Percentiles rank a stretch among this genome's conserved stretches.
phyloP scores from a whole-genome alignment of 2,888 invertebrate genomes.

The Acanthosepion lycidas region DNA sequence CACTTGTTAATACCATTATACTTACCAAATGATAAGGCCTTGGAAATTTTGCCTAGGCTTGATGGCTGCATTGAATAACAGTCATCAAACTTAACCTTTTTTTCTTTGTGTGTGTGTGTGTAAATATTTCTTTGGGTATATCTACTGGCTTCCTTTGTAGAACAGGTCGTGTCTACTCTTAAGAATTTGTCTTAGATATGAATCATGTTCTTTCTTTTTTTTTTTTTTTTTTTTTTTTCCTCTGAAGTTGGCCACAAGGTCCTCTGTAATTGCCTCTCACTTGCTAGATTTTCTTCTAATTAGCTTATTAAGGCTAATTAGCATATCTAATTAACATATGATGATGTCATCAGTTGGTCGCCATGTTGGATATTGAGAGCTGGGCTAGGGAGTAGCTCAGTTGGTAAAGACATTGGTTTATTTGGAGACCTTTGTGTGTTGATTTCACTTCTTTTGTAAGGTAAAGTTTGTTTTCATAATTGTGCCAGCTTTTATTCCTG shows the following conservation, averaged over 20 bases:
- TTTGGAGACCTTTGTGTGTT: not conserved
- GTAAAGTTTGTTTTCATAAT: not conserved
- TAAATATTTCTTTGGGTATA: not conserved
- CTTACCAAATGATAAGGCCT: no score
- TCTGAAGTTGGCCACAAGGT: not conserved
- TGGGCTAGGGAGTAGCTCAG: not conserved
- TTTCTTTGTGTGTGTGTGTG: not conserved
- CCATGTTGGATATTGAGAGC: not conserved
- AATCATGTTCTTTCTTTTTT: not conserved
- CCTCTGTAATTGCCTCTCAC: not conserved
- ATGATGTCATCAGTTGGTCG: conserved; percentile 17
- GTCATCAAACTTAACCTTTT: no score
- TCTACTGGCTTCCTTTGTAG: not conserved
- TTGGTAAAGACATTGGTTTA: not conserved
- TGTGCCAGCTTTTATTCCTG: no score
- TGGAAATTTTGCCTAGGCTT: no score
- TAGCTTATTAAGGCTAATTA: conserved; percentile 15
- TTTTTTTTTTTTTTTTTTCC: not conserved
- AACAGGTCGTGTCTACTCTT: not conserved
- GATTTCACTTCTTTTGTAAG: not conserved
- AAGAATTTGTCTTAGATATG: not conserved
- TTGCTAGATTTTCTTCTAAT: not conserved
- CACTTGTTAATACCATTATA: no score
- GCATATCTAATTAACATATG: conserved; percentile 33
- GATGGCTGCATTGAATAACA: no score